Conservation (phyloP, 2,113 vertebrate genomes). For the Petrocephalus microphthalmus region DNA sequence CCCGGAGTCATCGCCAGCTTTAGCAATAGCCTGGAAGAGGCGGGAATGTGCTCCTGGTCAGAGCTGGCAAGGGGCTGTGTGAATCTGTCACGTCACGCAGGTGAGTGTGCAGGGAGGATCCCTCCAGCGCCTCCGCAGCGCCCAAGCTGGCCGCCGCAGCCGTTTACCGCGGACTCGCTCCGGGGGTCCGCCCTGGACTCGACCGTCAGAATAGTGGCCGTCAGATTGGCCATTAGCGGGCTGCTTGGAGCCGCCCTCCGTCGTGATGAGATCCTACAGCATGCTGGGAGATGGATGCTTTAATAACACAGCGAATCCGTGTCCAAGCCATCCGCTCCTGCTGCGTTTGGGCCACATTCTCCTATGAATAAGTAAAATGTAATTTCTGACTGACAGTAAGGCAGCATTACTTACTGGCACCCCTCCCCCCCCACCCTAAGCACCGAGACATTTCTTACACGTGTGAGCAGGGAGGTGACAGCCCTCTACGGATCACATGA, state of each 20-base stretch:
- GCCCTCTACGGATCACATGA: too few species aligned
- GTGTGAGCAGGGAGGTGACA: too few species aligned
- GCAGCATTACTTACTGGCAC: neutral
- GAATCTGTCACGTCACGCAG: too few species aligned
- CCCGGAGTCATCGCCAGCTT: too few species aligned
- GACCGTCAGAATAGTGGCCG: neutral
- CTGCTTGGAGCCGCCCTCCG: neutral
- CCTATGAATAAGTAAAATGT: slow-evolving; percentile 18
- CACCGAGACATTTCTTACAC: too few species aligned
- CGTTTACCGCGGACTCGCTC: neutral
- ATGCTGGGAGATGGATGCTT: neutral
- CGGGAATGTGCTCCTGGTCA: too few species aligned
- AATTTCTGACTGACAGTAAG: neutral
- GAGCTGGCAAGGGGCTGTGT: too few species aligned
- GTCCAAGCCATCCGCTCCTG: neutral
- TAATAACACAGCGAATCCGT: neutral
- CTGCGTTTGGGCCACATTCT: neutral
- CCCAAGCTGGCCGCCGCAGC: neutral
- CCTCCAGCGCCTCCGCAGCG: neutral
- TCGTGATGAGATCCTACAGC: neutral
- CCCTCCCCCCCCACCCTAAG: too few species aligned
- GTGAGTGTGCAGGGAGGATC: too few species aligned
- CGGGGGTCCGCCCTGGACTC: neutral
- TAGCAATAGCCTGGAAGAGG: too few species aligned
- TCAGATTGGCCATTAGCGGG: neutral